Evolutionary conservation across 2,888 invertebrate genomes (phyloP), one percentile per base, ranked within the genome.

Genomic region (Thecophora atra): DNA sequence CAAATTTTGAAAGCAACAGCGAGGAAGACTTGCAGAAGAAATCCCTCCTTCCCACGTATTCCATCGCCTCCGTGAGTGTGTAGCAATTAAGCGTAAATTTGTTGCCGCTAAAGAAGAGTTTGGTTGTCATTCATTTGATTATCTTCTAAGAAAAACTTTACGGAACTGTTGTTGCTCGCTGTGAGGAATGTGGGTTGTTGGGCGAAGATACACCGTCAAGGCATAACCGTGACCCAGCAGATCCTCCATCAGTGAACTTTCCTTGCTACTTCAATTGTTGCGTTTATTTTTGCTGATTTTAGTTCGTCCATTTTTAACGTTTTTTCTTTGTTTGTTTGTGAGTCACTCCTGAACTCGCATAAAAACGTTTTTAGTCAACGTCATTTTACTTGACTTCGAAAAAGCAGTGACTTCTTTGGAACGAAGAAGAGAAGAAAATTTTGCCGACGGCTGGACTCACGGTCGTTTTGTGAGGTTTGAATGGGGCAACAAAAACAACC

Each of bases 71-170:
- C 26, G 30, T 26, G 30, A 28, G 2, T 21, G 17, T 21, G 13
- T 44, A 19, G 15, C 30, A 63, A 30, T 52, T 24, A 21, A 54
- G 63, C 52, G 30, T 51, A 52, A 70, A 51, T 42, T 42, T 21
- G 56, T 24, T 19, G 44, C n/a, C 37, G 30, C 21, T 19, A 21
- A 28, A 28, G 19, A 8, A 24, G 51, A 26, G n/a, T 58, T 15
- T 6, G 21, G 60, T 15, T 44, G 51, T n/a, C 30, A 47, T 70
- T 70, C 37, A 70, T 70, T 70, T 54, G 70, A 70, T 70, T 70
- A 63, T 70, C 62, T 30, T 52, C 11, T 13, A 42, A 52, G 15
- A 54, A 62, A 63, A 51, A 70, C 15, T 15, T 63, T 37, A 68
- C 26, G 17, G 42, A 44, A 26, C 17, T 24, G 47, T 64, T 56